phyloP scores from a whole-genome alignment of 1,140 invertebrate species.

The Pogonomyrmex californicus region DNA sequence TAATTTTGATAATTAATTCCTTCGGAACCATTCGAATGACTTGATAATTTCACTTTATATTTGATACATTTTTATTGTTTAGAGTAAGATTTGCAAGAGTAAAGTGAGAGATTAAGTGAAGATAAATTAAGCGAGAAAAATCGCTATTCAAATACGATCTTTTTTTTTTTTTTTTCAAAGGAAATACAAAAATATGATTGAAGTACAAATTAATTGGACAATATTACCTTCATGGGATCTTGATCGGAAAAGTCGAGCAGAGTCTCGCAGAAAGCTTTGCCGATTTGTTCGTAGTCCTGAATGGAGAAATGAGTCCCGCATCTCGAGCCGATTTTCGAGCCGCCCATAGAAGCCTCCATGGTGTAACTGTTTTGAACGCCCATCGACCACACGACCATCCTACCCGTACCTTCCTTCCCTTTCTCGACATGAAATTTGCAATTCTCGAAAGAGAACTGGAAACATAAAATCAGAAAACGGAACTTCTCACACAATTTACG shows the following conservation, averaged over 20 bases:
- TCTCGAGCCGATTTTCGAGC: constrained; percentile 93
- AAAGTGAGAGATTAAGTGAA: background rate
- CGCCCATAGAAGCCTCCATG: constrained; percentile 97
- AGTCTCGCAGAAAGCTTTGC: constrained; percentile 96
- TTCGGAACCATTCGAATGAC: background rate
- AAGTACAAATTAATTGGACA: background rate
- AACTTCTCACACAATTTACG: background rate
- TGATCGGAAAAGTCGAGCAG: constrained; percentile 96
- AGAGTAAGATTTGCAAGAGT: background rate
- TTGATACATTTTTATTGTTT: background rate
- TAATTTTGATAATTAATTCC: background rate
- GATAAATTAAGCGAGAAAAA: background rate
- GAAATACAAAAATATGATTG: background rate
- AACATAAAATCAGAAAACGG: constrained; percentile 64
- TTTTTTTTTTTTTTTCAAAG: constrained; percentile 25
- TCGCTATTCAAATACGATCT: background rate
- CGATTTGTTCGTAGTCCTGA: constrained; percentile 94
- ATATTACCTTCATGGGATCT: constrained; percentile 92
- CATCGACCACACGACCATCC: constrained; percentile 97
- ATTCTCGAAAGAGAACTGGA: constrained; percentile 96
- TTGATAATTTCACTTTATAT: background rate
- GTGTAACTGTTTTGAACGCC: constrained; percentile 97
- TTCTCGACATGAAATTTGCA: constrained; percentile 97
- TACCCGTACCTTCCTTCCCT: constrained; percentile 96
- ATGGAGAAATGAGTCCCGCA: constrained; percentile 95